These are phyloP conservation scores for Brachionus manjavacas DNA, from an alignment of 1,140 invertebrate species.

Conservation along the genomic window DNA sequence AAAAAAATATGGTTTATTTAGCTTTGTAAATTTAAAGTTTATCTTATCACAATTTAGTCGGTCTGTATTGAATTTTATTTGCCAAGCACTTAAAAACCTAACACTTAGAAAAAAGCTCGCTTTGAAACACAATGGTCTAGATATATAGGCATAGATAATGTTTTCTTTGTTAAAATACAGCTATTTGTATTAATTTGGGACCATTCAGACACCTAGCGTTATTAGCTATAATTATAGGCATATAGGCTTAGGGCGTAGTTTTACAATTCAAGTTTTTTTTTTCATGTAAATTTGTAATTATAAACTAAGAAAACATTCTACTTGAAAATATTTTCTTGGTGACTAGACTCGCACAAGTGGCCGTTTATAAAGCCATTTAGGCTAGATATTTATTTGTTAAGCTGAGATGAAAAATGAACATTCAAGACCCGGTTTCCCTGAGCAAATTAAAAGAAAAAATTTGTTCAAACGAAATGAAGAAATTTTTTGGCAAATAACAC, in stretches of 20 bases:
- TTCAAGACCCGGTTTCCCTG: neutral
- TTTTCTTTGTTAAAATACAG: neutral
- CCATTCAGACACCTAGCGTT: neutral
- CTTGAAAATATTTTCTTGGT: neutral
- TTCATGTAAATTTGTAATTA: neutral
- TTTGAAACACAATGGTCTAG: neutral
- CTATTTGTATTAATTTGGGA: neutral
- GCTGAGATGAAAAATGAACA: neutral
- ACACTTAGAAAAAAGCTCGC: neutral
- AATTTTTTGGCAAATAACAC: neutral
- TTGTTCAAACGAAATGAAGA: neutral
- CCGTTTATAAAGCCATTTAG: neutral
- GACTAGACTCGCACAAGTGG: neutral
- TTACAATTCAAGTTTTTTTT: neutral
- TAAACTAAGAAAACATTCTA: neutral
- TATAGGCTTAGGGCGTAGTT: neutral
- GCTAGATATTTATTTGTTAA: neutral
- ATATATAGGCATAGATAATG: neutral
- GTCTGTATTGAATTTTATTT: neutral
- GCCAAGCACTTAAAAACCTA: neutral
- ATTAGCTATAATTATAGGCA: neutral
- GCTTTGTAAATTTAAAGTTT: neutral
- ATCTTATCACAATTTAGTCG: neutral
- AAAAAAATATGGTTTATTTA: neutral
- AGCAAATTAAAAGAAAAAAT: neutral